Evolutionary conservation across 1,140 invertebrate genomes (phyloP), one percentile per base, ranked within the genome.

Genomic region (Magallana ariakensis): DNA sequence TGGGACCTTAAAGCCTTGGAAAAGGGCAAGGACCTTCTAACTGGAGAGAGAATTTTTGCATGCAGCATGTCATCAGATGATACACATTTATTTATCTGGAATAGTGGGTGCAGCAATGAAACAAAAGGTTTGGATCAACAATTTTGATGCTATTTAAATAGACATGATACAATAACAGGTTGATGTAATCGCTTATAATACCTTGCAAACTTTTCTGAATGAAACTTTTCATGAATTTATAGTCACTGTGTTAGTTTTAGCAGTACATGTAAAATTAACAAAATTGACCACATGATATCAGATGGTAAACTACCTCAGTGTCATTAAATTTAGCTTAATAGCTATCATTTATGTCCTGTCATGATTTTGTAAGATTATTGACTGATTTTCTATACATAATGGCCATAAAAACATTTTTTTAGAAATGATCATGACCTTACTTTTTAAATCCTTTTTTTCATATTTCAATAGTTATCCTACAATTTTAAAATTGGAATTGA

Each of bases 1-100:
- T n/a, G 6, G 7, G 75, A 87, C 55, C 19, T 82, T 26, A 87
- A 87, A 60, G 86, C 80, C 8, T 33, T 87, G 57, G 86, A 87
- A 54, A 84, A 87, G 33, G 86, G 86, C 10, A 55, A 22, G 55
- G 26, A 16, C 8, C 53, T 87, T 54, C 60, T 87, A 56, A 16
- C 60, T 13, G 46, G 57, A n/a, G 56, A 70, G 55, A 80, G 56
- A n/a, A 82, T 86, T 58, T 15, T 58, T n/a, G 85, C 85, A 9
- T 86, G 85, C 54, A 58, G n/a, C 54, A 33, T 86, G 33, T 26
- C 8, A 57, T 19, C 26, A 58, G 26, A 57, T 11, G 56, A n/a
- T 53, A n/a, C 16, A 58, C 11, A 15, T 55, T 58, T 13, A 58
- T 86, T 46, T 75, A 22, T 19, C 26, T 84, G 83, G 58, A 15